Base-by-base conservation (phyloP, 2,888 invertebrate genomes). In the Electrophaes corylata region DNA sequence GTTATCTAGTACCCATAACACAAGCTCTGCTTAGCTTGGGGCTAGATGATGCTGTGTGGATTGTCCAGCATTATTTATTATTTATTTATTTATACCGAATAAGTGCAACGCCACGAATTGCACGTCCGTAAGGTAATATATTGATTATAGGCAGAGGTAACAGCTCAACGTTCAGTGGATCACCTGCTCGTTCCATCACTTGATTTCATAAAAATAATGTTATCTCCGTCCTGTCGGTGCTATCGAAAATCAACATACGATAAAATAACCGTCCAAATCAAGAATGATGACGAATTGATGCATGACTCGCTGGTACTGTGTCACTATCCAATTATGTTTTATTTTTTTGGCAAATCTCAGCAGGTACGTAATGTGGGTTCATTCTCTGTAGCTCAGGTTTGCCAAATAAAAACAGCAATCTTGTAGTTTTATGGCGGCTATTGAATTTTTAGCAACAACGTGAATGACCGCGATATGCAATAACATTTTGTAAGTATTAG, bases 241-340 rank as follows among this genome's bases (percentile, higher is more conserved):
- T 66, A 66, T 66, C 66, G 59, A 62, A 62, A 61, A 55, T 58
- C 59, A 62, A 64, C 64, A 64, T 52, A 52, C 55, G 64, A 66
- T 64, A 66, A 64, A 61, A 48, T 49, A 20, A 26, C 43, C 39
- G 44, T 31, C 55, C 47, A 40, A 64, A 55, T 48, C 19, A 48
- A 62, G 31, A 60, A 52, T 23, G 55, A 60, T 62, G 64, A 62
- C 64, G 59, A 57, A 62, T 23, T 50, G 39, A 60, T 52, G 60
- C 43, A 31, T 52, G 35, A 35, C 23, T 31, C 37, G 35, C 12
- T 35, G 14, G 20, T 48, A 37, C 16, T 26, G 49, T 29, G 29
- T 31, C 41, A 19, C 33, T 50, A 46, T 19, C 16, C 14, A 41
- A 50, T 50, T 31, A 16, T 54, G 23, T 47, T 33, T 41, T 26